phyloP scores from a whole-genome alignment of 2,888 invertebrate species.

The Polydrusus tereticollis region DNA sequence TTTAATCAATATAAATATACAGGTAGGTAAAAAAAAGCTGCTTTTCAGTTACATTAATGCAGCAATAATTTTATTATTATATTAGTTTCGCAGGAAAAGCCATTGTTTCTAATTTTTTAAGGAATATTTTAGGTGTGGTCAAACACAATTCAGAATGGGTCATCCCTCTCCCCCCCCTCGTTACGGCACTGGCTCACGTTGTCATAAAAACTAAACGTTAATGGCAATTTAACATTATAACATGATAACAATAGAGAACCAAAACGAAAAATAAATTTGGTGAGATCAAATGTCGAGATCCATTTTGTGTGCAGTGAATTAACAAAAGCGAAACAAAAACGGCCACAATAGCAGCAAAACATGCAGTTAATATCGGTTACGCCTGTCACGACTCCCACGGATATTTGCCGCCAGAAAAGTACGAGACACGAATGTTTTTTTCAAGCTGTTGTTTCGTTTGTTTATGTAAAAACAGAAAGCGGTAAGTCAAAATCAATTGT shows the following conservation, averaged over 20 bases:
- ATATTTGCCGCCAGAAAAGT: constrained; percentile 33
- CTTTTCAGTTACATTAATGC: no score
- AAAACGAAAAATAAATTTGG: constrained; percentile 26
- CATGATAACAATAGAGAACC: constrained; percentile 22
- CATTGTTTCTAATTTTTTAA: no score
- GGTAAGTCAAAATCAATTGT: constrained; percentile 32
- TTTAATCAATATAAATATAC: no score
- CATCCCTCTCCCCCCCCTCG: no score
- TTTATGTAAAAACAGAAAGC: constrained; percentile 31
- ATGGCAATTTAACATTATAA: background rate
- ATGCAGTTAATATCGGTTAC: constrained; percentile 41
- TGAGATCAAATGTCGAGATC: constrained; percentile 41
- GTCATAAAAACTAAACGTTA: no score
- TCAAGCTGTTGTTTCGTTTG: constrained; percentile 19
- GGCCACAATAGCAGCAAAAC: constrained; percentile 29
- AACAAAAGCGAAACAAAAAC: constrained; percentile 39
- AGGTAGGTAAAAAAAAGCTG: no score
- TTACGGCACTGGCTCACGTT: no score
- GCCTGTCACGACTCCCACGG: constrained; percentile 47
- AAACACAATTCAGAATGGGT: no score
- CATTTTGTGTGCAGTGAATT: constrained; percentile 30
- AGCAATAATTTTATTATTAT: no score
- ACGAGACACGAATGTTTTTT: constrained; percentile 44
- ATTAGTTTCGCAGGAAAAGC: no score
- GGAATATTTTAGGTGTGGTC: no score